Base-by-base conservation (phyloP, 2,797 vertebrate species). In the Chromobotia macracanthus region DNA sequence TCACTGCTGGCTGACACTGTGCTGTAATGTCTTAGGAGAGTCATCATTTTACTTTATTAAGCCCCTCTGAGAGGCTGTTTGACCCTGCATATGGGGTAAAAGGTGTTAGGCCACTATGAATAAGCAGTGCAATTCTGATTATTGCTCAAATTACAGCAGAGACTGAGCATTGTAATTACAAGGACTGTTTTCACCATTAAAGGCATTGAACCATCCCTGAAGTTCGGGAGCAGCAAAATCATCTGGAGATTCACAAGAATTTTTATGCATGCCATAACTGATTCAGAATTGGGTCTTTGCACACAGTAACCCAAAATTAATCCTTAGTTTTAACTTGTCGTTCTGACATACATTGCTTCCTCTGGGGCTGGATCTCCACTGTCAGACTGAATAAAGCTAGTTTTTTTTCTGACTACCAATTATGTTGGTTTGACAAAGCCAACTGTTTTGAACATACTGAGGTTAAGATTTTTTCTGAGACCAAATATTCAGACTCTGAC, bases 41-140 rank as follows among this genome's bases (percentile, higher is more conserved):
- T 91, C 92, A 90, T 92, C 89, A 89, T 87, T 89, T 89, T 81
- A 85, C 89, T 92, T 92, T 90, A 92, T 84, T 91, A 90, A 92
- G 91, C 88, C 85, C 82, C 84, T 87, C 87, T 89, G 90, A 93
- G 90, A 90, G 91, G 85, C 86, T 86, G 88, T 90, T 90, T 91
- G 90, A 93, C 92, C 91, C 90, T 87, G 77, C 67, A 82, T 84
- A 90, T 81, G 81, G 87, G 91, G 91, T 93, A 92, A 93, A 74
- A 91, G 89, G 91, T 93, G 90, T 91, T 89, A 88, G 82, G 79
- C 86, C 87, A 87, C 88, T 87, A 83, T 81, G 81, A 84, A 88
- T 90, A 89, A 91, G 83, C 74, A 86, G 87, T 21, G 66, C 68
- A 50, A 77, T 23, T 51, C 44, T 50, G 65, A 46, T 77, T 69